These are phyloP conservation scores for Clarias batrachus DNA, from an alignment of 2,113 vertebrate species.

Conservation along the genomic window DNA sequence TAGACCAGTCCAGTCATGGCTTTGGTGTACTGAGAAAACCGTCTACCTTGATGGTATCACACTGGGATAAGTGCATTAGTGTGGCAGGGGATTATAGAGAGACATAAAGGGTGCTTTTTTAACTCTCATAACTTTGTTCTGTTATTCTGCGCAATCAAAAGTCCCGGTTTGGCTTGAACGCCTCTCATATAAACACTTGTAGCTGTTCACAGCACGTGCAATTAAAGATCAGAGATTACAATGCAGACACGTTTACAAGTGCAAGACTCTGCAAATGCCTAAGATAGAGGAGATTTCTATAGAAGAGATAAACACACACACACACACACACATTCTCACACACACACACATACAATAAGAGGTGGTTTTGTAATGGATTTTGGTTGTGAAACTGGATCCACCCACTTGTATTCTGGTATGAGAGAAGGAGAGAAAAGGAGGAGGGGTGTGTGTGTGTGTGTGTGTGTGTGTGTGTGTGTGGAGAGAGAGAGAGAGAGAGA, in stretches of 20 bases:
- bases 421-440: slow-evolving; percentile 50
- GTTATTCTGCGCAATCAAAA: too few relatives aligned
- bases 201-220: neutral
- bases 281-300: neutral
- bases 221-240: neutral
- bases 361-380: slow-evolving; percentile 73
- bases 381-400: slow-evolving; percentile 77
- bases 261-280: neutral
- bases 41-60: too few relatives aligned
- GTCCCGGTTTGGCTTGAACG: too few relatives aligned
- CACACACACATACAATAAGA: slow-evolving; percentile 23
- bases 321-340: neutral
- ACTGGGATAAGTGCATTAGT: too few relatives aligned
- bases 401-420: slow-evolving; percentile 69
- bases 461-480: too few relatives aligned
- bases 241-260: neutral
- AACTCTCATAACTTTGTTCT: too few relatives aligned
- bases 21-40: too few relatives aligned
- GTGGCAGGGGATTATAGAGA: too few relatives aligned
- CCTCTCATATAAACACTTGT: neutral
- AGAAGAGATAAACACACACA: neutral
- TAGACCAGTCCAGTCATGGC: too few relatives aligned
- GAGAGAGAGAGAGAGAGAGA: slow-evolving; percentile 59
- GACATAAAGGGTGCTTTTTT: too few relatives aligned
- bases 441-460: slow-evolving; percentile 54